phyloP scores from a whole-genome alignment of 1,140 invertebrate species.

The Paramacrobiotus metropolitanus region DNA sequence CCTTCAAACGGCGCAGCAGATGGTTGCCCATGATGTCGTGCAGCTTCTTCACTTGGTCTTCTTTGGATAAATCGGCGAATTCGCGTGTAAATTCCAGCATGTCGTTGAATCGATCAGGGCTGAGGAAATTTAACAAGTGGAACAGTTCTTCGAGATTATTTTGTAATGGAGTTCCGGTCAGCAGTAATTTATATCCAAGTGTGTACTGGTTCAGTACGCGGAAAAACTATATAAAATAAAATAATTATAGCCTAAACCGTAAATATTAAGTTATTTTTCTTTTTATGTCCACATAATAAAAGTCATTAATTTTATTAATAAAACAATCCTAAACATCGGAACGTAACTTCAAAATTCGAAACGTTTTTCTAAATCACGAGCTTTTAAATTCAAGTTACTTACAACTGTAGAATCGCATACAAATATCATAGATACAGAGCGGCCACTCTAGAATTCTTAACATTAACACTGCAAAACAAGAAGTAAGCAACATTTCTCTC shows the following conservation, averaged over 20 bases:
- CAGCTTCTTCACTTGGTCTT: conserved; percentile 95
- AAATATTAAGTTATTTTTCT: too few species aligned
- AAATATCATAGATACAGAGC: too few species aligned
- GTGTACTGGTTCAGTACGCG: conserved; percentile 70
- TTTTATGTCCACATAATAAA: too few species aligned
- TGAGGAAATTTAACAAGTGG: conserved; percentile 93
- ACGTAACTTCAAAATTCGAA: too few species aligned
- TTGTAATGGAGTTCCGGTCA: conserved; percentile 95
- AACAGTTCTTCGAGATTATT: conserved; percentile 99
- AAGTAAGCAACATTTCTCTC: conserved; percentile 5
- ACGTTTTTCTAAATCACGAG: too few species aligned
- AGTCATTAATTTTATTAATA: too few species aligned
- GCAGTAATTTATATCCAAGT: conserved; percentile 80
- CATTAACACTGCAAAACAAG: conserved; percentile 3
- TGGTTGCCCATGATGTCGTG: conserved; percentile 96
- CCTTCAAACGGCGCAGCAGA: conserved; percentile 88
- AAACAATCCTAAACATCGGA: too few species aligned
- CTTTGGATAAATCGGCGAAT: conserved; percentile 96
- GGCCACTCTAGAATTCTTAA: too few species aligned
- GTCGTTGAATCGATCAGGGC: conserved; percentile 60
- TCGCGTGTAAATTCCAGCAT: conserved; percentile 83
- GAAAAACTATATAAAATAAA: conserved; percentile 49
- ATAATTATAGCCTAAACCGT: too few species aligned
- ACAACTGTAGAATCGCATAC: too few species aligned
- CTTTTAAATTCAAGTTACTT: too few species aligned